phyloP scores from a whole-genome alignment of 35 echinoderm and acorn worm genomes.

The Heliocidaris tuberculata region DNA sequence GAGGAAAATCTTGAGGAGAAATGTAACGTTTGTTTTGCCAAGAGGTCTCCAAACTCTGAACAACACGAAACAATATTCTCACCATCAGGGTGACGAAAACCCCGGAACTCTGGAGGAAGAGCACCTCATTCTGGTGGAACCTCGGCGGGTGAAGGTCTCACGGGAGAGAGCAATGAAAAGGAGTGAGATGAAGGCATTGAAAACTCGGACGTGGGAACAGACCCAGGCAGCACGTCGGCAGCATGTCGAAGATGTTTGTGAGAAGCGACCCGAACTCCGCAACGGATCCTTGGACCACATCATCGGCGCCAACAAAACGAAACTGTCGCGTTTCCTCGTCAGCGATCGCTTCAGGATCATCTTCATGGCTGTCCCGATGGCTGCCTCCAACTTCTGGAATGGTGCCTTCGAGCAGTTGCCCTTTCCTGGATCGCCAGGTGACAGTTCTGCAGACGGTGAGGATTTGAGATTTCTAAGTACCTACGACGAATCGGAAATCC shows the following conservation, averaged over 20 bases:
- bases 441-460: not conserved
- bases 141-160: not conserved
- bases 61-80: not conserved
- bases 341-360: constrained; percentile 51
- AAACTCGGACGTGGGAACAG: not conserved
- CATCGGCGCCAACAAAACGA: constrained; percentile 5
- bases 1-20: not conserved
- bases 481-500: constrained; percentile 41
- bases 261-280: not conserved
- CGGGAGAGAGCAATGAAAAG: not conserved
- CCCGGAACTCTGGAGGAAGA: not conserved
- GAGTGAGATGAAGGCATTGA: not conserved
- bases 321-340: not conserved
- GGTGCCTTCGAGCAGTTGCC: constrained; percentile 33
- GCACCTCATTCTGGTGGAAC: constrained; percentile 14
- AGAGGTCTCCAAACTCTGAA: not conserved
- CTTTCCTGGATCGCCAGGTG: not conserved
- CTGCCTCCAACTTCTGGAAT: constrained; percentile 67
- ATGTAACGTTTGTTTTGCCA: not conserved
- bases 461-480: constrained; percentile 38
- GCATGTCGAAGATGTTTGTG: not conserved
- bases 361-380: constrained; percentile 56
- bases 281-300: not conserved
- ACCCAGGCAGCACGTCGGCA: not conserved
- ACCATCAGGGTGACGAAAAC: not conserved